Percentiles rank a stretch among this genome's conserved stretches.
Evolutionary conservation across 1,140 invertebrate species (phyloP).

Genomic region (Aphaenogaster floridana): DNA sequence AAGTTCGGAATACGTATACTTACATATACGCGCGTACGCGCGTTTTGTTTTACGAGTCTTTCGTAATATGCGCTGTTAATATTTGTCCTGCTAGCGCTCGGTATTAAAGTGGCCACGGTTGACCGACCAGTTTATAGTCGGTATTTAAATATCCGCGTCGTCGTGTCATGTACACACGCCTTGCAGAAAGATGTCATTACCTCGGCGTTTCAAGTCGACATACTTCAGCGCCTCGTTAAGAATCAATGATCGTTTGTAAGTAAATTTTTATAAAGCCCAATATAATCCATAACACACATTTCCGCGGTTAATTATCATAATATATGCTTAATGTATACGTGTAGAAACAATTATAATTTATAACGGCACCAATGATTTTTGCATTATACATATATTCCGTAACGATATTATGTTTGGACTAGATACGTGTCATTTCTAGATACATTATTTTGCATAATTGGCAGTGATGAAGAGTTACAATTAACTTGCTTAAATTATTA

Average conservation of each 20-base stretch:
- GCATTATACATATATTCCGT: neutral
- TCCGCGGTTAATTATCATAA: slow-evolving; percentile 38
- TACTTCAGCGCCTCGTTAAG: slow-evolving; percentile 55
- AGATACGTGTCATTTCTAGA: neutral
- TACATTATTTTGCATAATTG: slow-evolving; percentile 7
- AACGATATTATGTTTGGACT: neutral
- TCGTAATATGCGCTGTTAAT: slow-evolving; percentile 77
- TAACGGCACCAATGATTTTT: neutral
- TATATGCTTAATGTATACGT: neutral
- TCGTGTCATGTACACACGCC: slow-evolving; percentile 38
- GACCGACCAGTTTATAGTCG: slow-evolving; percentile 64
- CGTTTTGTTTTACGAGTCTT: slow-evolving; percentile 81
- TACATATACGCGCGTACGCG: slow-evolving; percentile 34
- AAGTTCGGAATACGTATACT: slow-evolving; percentile 67
- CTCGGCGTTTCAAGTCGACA: slow-evolving; percentile 19
- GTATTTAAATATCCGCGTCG: slow-evolving; percentile 69
- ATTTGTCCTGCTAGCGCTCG: slow-evolving; percentile 73
- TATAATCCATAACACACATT: neutral
- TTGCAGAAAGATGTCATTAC: slow-evolving; percentile 66
- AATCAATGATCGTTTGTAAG: slow-evolving; percentile 30
- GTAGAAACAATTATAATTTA: neutral
- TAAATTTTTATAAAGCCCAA: neutral
- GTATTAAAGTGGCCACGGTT: slow-evolving; percentile 50
- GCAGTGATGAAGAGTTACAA: neutral
- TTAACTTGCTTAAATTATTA: slow-evolving; percentile 14